These are phyloP conservation scores for Dryomyza anilis DNA, from an alignment of 2,888 invertebrate genomes.

Conservation along the genomic window DNA sequence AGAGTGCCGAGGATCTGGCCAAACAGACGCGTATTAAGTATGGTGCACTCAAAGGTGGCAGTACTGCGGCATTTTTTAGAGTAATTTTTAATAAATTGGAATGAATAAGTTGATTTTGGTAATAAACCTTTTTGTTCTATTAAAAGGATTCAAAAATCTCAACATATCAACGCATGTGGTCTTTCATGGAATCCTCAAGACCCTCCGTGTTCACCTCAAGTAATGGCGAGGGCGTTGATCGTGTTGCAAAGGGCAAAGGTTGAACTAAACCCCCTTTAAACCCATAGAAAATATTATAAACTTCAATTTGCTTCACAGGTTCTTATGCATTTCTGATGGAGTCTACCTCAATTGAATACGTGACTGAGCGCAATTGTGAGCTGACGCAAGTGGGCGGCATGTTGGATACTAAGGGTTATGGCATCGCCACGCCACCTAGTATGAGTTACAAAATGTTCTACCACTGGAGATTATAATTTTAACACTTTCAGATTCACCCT, in stretches of 20 bases:
- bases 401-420: conserved; percentile 93
- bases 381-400: conserved; percentile 90
- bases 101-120: no score
- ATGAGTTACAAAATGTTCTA: conserved; percentile 52
- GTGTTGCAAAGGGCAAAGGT: conserved; percentile 82
- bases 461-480: not conserved
- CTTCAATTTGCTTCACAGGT: conserved; percentile 39
- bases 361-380: conserved; percentile 87
- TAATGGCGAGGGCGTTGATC: conserved; percentile 88
- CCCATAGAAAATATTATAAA: not conserved
- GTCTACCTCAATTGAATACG: conserved; percentile 95
- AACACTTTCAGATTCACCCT: conserved; percentile 78
- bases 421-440: conserved; percentile 94
- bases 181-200: conserved; percentile 87
- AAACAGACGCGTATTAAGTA: conserved; percentile 97
- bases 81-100: conserved; percentile 62
- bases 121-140: not conserved
- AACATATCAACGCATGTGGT: conserved; percentile 95
- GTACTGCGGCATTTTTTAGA: conserved; percentile 93
- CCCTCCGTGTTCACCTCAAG: conserved; percentile 85
- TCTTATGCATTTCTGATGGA: conserved; percentile 98
- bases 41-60: conserved; percentile 90
- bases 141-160: conserved; percentile 88
- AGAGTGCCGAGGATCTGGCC: conserved; percentile 93
- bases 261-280: not conserved